These are phyloP conservation scores for Panorpa germanica DNA, from an alignment of 2,888 invertebrate genomes.

Conservation along the genomic window DNA sequence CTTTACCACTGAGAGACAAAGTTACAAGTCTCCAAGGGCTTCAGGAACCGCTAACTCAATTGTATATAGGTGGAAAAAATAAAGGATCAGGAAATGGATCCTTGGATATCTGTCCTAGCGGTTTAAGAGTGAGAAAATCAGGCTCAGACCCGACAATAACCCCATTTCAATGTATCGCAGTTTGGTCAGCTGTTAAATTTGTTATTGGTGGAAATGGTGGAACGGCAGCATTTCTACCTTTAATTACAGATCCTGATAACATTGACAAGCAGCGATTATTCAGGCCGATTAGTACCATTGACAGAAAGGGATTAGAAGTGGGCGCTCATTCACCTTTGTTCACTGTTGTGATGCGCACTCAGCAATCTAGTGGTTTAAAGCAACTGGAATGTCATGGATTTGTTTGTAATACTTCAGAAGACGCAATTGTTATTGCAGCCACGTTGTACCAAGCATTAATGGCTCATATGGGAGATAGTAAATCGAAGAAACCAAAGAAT, in stretches of 20 bases:
- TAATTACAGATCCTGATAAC: conserved; percentile 66
- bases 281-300: conserved; percentile 24
- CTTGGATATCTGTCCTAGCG: conserved; percentile 23
- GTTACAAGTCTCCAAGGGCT: conserved; percentile 69
- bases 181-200: conserved; percentile 84
- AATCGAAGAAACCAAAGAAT: conserved; percentile 40
- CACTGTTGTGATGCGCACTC: conserved; percentile 76
- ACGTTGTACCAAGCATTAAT: conserved; percentile 77
- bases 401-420: conserved; percentile 75
- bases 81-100: no score
- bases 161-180: conserved; percentile 79
- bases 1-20: conserved; percentile 55
- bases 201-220: conserved; percentile 43
- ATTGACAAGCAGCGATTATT: conserved; percentile 55
- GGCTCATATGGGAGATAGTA: conserved; percentile 48
- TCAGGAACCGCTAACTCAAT: conserved; percentile 57
- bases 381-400: conserved; percentile 81
- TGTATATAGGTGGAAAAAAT: conserved; percentile 36
- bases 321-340: conserved; percentile 65
- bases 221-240: conserved; percentile 57
- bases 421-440: conserved; percentile 81
- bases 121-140: conserved; percentile 52
- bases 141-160: conserved; percentile 46
- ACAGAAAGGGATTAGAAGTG: conserved; percentile 22
- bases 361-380: conserved; percentile 48